A percentile compares a stretch with the other conserved stretches of the same genome.
Conservation (phyloP, 2,113 vertebrate species). For the Sardina pilchardus region DNA sequence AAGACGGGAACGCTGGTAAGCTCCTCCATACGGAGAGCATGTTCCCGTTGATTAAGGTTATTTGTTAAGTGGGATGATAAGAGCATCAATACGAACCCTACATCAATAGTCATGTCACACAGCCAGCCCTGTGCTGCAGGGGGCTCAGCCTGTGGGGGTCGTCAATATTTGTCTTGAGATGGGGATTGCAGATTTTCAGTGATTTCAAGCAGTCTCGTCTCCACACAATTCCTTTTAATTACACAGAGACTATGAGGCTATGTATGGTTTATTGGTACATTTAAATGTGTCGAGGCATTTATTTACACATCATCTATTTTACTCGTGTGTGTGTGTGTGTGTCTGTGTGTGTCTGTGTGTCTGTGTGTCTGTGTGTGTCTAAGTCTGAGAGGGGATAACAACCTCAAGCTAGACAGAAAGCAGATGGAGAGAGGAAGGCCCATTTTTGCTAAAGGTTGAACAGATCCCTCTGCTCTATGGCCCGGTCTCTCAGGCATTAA, state of each 20-base stretch:
- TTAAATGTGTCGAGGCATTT: not conserved
- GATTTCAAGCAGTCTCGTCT: too few species aligned
- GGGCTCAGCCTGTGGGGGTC: not conserved
- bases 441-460: not conserved
- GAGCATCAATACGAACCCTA: not conserved
- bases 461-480: not conserved
- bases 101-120: not conserved
- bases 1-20: slow-evolving; percentile 83
- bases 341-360: not conserved
- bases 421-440: not conserved
- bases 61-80: not conserved
- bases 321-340: not conserved
- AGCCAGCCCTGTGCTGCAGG: not conserved
- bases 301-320: not conserved
- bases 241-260: too few species aligned
- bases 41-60: not conserved
- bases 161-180: too few species aligned
- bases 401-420: not conserved
- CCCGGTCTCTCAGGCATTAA: not conserved
- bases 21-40: not conserved
- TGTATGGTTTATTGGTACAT: not conserved
- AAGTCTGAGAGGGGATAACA: not conserved
- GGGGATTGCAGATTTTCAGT: too few species aligned
- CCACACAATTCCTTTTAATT: too few species aligned
- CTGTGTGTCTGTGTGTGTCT: not conserved